Evolutionary conservation across 2,888 invertebrate species (phyloP).

Genomic region (Leucoptera coffeella): DNA sequence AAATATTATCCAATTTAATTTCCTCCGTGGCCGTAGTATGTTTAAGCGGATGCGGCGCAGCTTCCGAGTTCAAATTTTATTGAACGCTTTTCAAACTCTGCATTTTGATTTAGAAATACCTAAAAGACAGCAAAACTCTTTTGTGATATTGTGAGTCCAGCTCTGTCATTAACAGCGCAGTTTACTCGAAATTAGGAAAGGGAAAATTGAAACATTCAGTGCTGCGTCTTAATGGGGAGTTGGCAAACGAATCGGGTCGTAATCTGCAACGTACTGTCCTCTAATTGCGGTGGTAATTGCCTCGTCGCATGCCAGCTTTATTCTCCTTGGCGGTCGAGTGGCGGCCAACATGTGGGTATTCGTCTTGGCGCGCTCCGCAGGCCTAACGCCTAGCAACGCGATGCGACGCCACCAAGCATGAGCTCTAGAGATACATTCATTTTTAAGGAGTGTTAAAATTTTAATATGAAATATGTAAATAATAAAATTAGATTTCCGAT

Average conservation of each 20-base stretch:
- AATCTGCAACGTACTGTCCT: conserved; percentile 49
- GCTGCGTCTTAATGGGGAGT: conserved; percentile 39
- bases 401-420: no score
- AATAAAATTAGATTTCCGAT: no score
- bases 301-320: conserved; percentile 20
- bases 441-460: no score
- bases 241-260: conserved; percentile 39
- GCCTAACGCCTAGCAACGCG: conserved; percentile 1
- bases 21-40: conserved; percentile 10
- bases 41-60: conserved; percentile 4
- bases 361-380: conserved; percentile 14
- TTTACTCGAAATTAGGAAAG: no score
- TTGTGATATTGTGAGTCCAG: no score
- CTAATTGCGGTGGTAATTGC: conserved; percentile 51
- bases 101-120: no score
- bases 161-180: no score
- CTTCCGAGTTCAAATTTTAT: conserved; percentile 4
- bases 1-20: conserved; percentile 15
- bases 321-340: conserved; percentile 9
- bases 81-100: conserved; percentile 5
- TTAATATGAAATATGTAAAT: background rate
- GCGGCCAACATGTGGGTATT: conserved; percentile 13
- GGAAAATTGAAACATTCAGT: conserved; percentile 7
- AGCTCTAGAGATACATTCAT: background rate
- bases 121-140: no score